Conservation (phyloP, 2,888 invertebrate genomes). For the Zhuqinia jingwanae region DNA sequence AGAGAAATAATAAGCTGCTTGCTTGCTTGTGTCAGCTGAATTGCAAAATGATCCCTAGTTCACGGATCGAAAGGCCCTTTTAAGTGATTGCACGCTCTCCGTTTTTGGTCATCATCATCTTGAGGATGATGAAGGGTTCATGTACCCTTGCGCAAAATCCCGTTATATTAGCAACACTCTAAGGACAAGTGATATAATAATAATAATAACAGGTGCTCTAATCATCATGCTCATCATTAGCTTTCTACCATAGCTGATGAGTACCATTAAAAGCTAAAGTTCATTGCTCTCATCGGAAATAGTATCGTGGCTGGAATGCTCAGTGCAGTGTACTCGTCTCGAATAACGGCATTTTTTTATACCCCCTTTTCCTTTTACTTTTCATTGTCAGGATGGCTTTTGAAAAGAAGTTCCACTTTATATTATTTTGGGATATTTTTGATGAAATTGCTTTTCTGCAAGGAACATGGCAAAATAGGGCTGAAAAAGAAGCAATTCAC, state of each 20-base stretch:
- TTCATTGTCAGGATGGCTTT: neutral
- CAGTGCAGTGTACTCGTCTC: neutral
- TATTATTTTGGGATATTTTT: neutral
- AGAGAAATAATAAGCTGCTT: neutral
- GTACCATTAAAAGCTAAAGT: neutral
- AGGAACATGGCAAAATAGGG: no score
- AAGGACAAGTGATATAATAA: no score
- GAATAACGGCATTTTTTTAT: neutral
- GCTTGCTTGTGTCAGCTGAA: neutral
- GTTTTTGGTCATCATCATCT: no score
- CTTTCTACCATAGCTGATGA: neutral
- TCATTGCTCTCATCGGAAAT: neutral
- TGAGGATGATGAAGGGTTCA: neutral
- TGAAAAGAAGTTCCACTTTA: no score
- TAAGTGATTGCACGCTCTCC: neutral
- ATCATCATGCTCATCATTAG: neutral
- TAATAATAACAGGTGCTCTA: no score
- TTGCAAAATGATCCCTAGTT: conserved; percentile 37
- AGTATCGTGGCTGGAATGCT: neutral
- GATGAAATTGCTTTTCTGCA: neutral
- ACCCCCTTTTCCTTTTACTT: neutral
- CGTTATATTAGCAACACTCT: conserved; percentile 10
- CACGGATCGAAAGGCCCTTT: neutral
- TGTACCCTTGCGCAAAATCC: conserved; percentile 22
- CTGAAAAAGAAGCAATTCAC: neutral